A percentile compares a stretch with the other conserved stretches of the same genome.
Conservation (phyloP, 2,797 vertebrate genomes). For the Smutsia temminckii region DNA sequence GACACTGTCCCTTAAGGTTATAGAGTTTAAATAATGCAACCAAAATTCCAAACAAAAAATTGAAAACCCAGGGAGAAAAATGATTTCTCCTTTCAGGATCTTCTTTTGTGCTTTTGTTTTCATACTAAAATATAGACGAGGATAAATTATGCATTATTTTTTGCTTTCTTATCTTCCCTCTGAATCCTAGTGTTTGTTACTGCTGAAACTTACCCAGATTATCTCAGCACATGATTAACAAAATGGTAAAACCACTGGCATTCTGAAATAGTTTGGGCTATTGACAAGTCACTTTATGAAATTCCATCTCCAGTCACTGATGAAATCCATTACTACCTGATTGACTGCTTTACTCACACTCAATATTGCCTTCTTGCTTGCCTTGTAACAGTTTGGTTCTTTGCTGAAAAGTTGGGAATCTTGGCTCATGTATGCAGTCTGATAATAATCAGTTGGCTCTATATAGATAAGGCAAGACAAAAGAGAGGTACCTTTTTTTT, state of each 20-base stretch:
- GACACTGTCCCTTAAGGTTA: conserved; percentile 55
- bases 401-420: conserved; percentile 32
- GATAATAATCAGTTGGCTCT: conserved; percentile 38
- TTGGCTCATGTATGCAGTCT: conserved; percentile 31
- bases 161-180: conserved; percentile 29
- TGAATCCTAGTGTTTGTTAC: conserved; percentile 7
- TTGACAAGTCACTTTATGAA: conserved; percentile 73
- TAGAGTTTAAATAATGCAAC: conserved; percentile 56
- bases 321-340: conserved; percentile 66
- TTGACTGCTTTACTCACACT: conserved; percentile 23
- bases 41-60: conserved; percentile 69
- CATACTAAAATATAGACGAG: conserved; percentile 70
- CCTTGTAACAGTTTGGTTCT: conserved; percentile 2
- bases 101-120: conserved; percentile 75
- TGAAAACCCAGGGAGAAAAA: conserved; percentile 74
- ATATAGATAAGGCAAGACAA: conserved; percentile 45
- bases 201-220: conserved; percentile 40
- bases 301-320: conserved; percentile 66
- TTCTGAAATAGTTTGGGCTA: conserved; percentile 59
- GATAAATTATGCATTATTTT: conserved; percentile 60
- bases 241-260: conserved; percentile 50
- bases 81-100: conserved; percentile 70
- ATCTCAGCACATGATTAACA: conserved; percentile 44
- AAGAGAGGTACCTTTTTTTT: background rate
- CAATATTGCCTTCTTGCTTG: background rate